Conservation (phyloP, 2,797 vertebrate genomes). For the Etheostoma nigrum region DNA sequence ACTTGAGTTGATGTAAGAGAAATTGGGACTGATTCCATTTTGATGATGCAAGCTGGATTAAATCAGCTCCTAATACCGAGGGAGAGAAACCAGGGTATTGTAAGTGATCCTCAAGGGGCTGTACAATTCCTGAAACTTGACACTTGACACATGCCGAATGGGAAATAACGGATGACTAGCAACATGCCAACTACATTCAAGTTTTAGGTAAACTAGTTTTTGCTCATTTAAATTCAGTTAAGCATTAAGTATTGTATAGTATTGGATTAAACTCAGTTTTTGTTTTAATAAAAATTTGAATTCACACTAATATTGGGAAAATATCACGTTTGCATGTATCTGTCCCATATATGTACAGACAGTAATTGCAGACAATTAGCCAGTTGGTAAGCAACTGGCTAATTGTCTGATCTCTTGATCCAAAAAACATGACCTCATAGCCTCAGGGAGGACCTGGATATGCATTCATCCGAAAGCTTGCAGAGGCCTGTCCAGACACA, state of each 20-base stretch:
- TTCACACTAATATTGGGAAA: not conserved
- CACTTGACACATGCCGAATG: slow-evolving; percentile 59
- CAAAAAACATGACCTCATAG: slow-evolving; percentile 48
- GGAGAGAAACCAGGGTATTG: slow-evolving; percentile 51
- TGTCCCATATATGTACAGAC: not conserved
- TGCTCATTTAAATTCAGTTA: not conserved
- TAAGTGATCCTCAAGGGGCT: slow-evolving; percentile 48
- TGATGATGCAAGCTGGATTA: slow-evolving; percentile 59
- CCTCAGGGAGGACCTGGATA: slow-evolving; percentile 27
- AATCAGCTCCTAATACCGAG: slow-evolving; percentile 51
- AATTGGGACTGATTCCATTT: slow-evolving; percentile 45
- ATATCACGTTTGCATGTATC: not conserved
- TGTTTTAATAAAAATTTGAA: not conserved
- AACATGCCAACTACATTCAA: slow-evolving; percentile 30
- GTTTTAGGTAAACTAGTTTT: slow-evolving; percentile 27
- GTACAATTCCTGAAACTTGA: slow-evolving; percentile 67
- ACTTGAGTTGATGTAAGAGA: slow-evolving; percentile 21
- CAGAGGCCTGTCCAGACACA: slow-evolving; percentile 36
- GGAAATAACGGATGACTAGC: slow-evolving; percentile 47
- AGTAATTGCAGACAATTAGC: slow-evolving; percentile 28
- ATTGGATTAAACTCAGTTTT: not conserved
- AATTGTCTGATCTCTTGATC: slow-evolving; percentile 29
- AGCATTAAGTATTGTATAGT: not conserved
- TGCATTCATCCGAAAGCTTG: slow-evolving; percentile 23
- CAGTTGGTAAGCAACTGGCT: slow-evolving; percentile 31